Evolutionary conservation across 35 echinoderm and acorn worm species (phyloP), one percentile per base, ranked within the genome.

Genomic region (Holothuria glaberrima): DNA sequence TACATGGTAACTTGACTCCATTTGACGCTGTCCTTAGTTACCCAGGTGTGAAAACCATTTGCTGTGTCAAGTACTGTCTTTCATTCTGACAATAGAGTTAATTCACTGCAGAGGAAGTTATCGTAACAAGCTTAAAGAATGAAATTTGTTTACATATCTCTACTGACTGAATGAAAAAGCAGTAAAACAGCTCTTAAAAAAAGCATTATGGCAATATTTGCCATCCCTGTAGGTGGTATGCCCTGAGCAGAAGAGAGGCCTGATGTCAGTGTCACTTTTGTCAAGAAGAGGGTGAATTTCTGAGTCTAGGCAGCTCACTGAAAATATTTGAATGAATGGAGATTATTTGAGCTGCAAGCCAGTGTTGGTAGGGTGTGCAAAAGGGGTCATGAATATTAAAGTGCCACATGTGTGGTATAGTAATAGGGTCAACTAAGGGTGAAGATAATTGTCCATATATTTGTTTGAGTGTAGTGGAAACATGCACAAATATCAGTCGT

Each of bases 11-110:
- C 71, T 44, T 75, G 71, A 75, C 71, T 75, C 71, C 33, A n/a
- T 75, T 38, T 38, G 17, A 32, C 66, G 24, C 71, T 41, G 20
- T 32, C 71, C 33, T 38, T 3, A 75, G 33, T 32, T 75, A 75
- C 19, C 71, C 71, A 75, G 71, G 71, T 75, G 71, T 75, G 33
- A 75, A 75, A 75, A 75, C 71, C 31, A 75, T 75, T 75, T 75
- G 71, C 44, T n/a, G 71, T 75, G 71, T 75, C 71, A n/a, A 75
- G 31, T 75, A 75, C 32, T 5, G 71, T 32, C 19, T 75, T 75
- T 75, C 9, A 12, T 41, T 31, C 32, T 21, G 9, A 75, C 71
- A 75, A 75, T 75, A 38, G 71, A 36, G 18, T 75, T 75, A 75
- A 75, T 75, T 75, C 71, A 75, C 31, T 75, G 71, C 18, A 34